Evolutionary conservation across 2,888 invertebrate species (phyloP).

Genomic region (Scaptomyza parva): DNA sequence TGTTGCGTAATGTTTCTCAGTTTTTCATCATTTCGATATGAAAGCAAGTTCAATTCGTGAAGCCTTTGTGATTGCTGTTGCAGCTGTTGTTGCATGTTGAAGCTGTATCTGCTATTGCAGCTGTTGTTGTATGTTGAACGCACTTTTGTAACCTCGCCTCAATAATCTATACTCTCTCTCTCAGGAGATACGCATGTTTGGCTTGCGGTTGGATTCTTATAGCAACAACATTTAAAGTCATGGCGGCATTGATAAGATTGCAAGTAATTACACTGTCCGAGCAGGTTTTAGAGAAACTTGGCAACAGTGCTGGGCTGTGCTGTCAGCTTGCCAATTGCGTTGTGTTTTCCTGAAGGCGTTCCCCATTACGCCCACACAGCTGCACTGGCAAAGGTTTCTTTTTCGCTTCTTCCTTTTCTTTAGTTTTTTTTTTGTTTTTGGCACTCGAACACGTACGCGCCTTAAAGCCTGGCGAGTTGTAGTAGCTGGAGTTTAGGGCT

Average conservation of each 20-base stretch:
- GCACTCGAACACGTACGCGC: conserved; percentile 77
- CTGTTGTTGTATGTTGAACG: conserved; percentile 29
- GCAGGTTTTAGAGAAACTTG: conserved; percentile 21
- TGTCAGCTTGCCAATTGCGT: conserved; percentile 64
- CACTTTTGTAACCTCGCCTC: conserved; percentile 7
- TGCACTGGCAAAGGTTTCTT: conserved; percentile 37
- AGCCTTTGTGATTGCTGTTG: not conserved
- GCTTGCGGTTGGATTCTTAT: conserved; percentile 25
- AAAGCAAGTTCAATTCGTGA: too few species aligned
- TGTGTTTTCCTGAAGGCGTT: conserved; percentile 1
- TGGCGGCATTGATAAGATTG: conserved; percentile 46
- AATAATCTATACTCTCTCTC: not conserved
- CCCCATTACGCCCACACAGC: conserved; percentile 10
- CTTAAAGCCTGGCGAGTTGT: conserved; percentile 9
- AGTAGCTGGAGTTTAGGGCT: not conserved
- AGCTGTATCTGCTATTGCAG: not conserved
- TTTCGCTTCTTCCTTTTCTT: conserved; percentile 14
- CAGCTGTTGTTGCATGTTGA: too few species aligned
- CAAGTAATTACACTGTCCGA: conserved; percentile 54
- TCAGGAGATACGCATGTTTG: too few species aligned
- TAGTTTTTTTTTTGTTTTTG: conserved; percentile 48
- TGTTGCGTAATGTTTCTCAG: conserved; percentile 1
- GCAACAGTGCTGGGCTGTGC: conserved; percentile 45
- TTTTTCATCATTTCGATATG: too few species aligned
- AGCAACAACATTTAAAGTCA: not conserved